Percentiles rank a stretch among this genome's conserved stretches.
Evolutionary conservation across 1,140 invertebrate species (phyloP).

Genomic region (Tetramorium parvispinum): DNA sequence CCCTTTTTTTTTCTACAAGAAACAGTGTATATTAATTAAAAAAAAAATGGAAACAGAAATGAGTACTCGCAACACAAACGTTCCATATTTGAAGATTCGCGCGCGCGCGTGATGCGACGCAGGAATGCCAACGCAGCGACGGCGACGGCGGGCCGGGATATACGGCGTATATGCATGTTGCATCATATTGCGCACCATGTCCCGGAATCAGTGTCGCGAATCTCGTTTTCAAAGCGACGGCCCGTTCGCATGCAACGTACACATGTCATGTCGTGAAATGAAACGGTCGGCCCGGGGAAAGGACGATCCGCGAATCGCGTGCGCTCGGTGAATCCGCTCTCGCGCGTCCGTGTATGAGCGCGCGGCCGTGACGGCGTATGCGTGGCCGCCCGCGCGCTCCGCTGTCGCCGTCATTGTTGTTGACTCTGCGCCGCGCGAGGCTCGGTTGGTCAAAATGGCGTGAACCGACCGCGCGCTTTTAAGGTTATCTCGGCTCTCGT

Average conservation of each 20-base stretch:
- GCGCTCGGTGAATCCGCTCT: conserved; percentile 35
- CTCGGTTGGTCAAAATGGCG: conserved; percentile 81
- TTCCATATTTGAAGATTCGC: no score
- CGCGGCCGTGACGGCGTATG: conserved; percentile 28
- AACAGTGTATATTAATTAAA: no score
- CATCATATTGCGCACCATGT: conserved; percentile 80
- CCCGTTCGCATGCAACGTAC: conserved; percentile 42
- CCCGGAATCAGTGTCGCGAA: conserved; percentile 57
- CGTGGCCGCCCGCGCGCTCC: background rate
- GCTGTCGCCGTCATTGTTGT: background rate
- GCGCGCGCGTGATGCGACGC: no score
- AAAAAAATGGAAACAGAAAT: no score
- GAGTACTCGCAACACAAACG: no score
- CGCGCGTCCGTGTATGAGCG: conserved; percentile 43
- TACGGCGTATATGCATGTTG: conserved; percentile 64
- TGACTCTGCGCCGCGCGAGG: conserved; percentile 33
- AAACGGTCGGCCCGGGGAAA: conserved; percentile 58
- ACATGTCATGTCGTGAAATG: conserved; percentile 71
- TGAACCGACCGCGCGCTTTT: conserved; percentile 72
- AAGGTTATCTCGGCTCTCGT: conserved; percentile 76
- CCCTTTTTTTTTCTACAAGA: no score
- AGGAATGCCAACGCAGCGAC: no score
- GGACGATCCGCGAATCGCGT: conserved; percentile 53
- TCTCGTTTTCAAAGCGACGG: conserved; percentile 64
- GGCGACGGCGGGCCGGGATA: background rate